These are phyloP conservation scores for Diarsia mendica DNA, from an alignment of 2,888 invertebrate genomes.

Conservation along the genomic window DNA sequence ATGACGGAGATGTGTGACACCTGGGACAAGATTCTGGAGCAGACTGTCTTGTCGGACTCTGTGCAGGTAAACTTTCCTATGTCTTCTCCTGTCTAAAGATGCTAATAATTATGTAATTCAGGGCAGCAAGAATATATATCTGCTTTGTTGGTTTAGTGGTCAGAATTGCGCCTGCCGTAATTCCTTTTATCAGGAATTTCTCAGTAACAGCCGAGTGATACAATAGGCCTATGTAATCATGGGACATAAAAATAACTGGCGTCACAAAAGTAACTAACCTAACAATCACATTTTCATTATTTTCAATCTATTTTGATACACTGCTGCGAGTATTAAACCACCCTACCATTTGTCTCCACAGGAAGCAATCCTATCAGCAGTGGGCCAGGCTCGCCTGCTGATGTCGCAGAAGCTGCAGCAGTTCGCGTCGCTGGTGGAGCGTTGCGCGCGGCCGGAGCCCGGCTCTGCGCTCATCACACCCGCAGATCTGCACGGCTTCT, in stretches of 20 bases:
- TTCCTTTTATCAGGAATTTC: too few species aligned
- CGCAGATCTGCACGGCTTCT: slow-evolving; percentile 95
- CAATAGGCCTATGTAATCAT: too few species aligned
- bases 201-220: too few species aligned
- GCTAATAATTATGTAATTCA: background rate
- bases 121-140: background rate
- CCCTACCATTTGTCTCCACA: slow-evolving; percentile 50
- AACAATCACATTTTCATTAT: too few species aligned
- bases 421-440: slow-evolving; percentile 91
- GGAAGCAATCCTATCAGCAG: slow-evolving; percentile 92
- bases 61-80: slow-evolving; percentile 80
- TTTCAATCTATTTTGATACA: background rate
- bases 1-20: slow-evolving; percentile 87
- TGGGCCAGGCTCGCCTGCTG: slow-evolving; percentile 94
- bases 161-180: too few species aligned
- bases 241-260: too few species aligned
- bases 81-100: background rate
- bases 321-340: background rate
- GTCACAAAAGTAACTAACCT: too few species aligned
- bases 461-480: slow-evolving; percentile 90
- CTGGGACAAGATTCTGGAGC: slow-evolving; percentile 88
- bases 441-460: slow-evolving; percentile 80
- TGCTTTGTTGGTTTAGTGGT: too few species aligned
- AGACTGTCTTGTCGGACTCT: slow-evolving; percentile 85
- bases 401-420: slow-evolving; percentile 94